Base-by-base conservation (phyloP, 2,888 invertebrate genomes). In the Campoletis raptor region DNA sequence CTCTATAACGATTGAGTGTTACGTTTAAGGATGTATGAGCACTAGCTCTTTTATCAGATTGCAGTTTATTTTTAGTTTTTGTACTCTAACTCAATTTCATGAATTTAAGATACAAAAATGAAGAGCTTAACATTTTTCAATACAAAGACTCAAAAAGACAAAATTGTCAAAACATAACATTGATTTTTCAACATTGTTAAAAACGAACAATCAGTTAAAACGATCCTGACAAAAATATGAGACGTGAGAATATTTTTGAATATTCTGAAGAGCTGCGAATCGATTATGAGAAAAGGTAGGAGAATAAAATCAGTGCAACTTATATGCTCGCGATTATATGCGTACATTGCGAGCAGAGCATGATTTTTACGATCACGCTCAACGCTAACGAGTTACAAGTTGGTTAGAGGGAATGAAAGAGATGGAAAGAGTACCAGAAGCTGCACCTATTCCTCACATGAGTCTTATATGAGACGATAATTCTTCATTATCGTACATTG, bases 401-500 rank as follows among this genome's bases (percentile, higher is more conserved):
- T 36, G 57, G 37, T 57, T 37, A 21, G 10, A 42, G 42, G 54
- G 37, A 67, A 74, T 18, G 15, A 24, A 57, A 9, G 42, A 54
- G n/a, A 18, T n/a, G 21, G 52, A 21, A 69, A 52, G 54, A 66
- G 77, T 45, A 70, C 24, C 66, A 54, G 70, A 89, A 88, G 90
- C 90, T 84, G 89, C 88, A 86, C 90, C 91, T 92, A 91, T 92
- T 90, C 88, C 87, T 81, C 72, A 85, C 88, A 86, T 80, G 90
- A 89, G 87, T 90, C 92, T 92, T 92, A 92, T 92, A 92, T 88
- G 92, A 91, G 92, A 92, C 91, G 93, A 94, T 94, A 94, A 94
- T 94, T 94, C 94, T 94, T 94, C 94, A 94, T 94, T 94, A 94
- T 93, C 92, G 93, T 92, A 94, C 93, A 94, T 94, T 94, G 94